A percentile compares a stretch with the other conserved stretches of the same genome.
Conservation (phyloP, 2,797 vertebrate species). For the Acanthiza pusilla region DNA sequence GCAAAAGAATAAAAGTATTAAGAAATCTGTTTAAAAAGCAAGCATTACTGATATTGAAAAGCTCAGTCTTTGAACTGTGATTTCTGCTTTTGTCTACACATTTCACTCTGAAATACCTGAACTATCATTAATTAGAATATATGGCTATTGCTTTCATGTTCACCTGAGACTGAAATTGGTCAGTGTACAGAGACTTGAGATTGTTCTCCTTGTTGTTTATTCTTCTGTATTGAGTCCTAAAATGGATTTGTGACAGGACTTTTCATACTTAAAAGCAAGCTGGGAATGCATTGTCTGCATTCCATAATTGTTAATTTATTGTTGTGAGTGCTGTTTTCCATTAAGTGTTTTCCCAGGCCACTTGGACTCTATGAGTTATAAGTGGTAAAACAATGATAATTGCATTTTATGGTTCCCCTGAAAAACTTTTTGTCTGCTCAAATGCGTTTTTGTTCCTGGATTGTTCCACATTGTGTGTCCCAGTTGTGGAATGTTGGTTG, state of each 20-base stretch:
- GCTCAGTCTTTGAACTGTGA: background rate
- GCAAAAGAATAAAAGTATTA: background rate
- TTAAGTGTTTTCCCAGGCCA: background rate
- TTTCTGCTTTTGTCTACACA: background rate
- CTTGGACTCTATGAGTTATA: background rate
- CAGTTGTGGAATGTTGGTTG: background rate
- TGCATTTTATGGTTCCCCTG: slow-evolving; percentile 24
- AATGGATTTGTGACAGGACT: background rate
- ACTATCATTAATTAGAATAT: background rate
- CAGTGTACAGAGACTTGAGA: background rate
- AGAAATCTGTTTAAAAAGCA: background rate
- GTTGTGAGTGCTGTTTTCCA: slow-evolving; percentile 1
- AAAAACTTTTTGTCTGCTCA: background rate
- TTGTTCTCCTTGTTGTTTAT: background rate
- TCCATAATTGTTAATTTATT: slow-evolving; percentile 31
- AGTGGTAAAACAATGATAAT: background rate
- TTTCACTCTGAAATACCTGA: background rate
- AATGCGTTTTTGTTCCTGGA: background rate
- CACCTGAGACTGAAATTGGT: background rate
- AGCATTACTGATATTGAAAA: background rate
- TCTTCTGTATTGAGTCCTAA: background rate
- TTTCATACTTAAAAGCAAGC: background rate
- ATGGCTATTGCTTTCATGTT: background rate
- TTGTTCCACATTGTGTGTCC: background rate
- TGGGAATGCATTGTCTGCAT: background rate